Evolutionary conservation across 1,140 invertebrate genomes (phyloP).

Genomic region (Venustaconcha ellipsiformis): DNA sequence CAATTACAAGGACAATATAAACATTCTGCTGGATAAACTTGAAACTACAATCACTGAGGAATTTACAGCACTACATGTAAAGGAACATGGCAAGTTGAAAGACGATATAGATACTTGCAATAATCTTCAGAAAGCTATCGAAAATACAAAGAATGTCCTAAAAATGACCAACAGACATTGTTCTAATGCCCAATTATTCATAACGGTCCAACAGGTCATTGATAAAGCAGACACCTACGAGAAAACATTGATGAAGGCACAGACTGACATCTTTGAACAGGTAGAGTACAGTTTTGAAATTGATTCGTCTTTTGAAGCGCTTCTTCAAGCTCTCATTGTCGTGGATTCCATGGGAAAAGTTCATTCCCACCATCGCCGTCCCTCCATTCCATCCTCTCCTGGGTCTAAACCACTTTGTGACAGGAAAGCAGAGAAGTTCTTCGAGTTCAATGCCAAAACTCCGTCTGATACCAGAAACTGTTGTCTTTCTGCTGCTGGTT

Average conservation of each 20-base stretch:
- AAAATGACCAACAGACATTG: constrained; percentile 28
- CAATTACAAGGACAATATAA: constrained; percentile 32
- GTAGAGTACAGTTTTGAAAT: constrained; percentile 33
- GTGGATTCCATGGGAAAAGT: constrained; percentile 25
- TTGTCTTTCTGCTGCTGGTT: constrained; percentile 23
- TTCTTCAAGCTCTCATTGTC: constrained; percentile 29
- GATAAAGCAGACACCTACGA: constrained; percentile 27
- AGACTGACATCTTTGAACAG: constrained; percentile 22
- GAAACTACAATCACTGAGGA: constrained; percentile 18
- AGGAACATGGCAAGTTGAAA: constrained; percentile 18
- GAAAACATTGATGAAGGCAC: constrained; percentile 23
- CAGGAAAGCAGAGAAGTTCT: constrained; percentile 14
- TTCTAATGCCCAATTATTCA: constrained; percentile 31
- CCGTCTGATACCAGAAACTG: constrained; percentile 29
- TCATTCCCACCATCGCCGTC: constrained; percentile 24
- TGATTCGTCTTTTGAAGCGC: constrained; percentile 21
- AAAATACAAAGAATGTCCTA: constrained; percentile 28
- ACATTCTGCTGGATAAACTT: constrained; percentile 25
- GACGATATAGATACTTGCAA: constrained; percentile 26
- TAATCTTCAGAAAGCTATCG: constrained; percentile 16
- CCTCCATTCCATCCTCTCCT: constrained; percentile 26
- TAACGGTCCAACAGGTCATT: constrained; percentile 28
- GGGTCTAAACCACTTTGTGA: constrained; percentile 24
- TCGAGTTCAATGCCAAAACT: constrained; percentile 31
- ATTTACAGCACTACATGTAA: constrained; percentile 14